Percentiles rank a stretch among this genome's conserved stretches.
Conservation (phyloP, 2,797 vertebrate genomes). For the Crenichthys baileyi region DNA sequence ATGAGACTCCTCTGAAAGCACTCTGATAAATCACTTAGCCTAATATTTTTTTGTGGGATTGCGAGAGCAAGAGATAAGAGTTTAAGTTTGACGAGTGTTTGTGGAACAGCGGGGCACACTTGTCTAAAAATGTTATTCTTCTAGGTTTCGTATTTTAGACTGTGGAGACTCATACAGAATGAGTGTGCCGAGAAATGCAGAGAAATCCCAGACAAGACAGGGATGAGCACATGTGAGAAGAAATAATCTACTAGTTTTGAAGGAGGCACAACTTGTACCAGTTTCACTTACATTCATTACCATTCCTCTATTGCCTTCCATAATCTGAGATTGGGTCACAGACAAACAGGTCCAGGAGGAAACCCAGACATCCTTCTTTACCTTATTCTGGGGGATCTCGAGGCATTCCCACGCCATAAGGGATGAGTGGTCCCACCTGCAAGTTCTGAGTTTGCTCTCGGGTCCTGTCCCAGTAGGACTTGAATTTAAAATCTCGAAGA, state of each 20-base stretch:
- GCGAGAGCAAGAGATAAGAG: constrained; percentile 40
- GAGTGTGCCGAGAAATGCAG: background rate
- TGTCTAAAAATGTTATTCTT: constrained; percentile 36
- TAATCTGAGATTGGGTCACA: background rate
- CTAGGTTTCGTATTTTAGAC: background rate
- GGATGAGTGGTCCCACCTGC: background rate
- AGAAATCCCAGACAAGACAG: background rate
- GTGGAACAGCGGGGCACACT: constrained; percentile 26
- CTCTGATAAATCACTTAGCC: constrained; percentile 61
- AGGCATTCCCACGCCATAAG: background rate
- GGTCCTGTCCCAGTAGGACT: background rate
- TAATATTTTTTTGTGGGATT: constrained; percentile 55
- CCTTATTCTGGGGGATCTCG: background rate
- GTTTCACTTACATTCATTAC: background rate
- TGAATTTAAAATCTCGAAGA: background rate
- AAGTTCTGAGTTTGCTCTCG: no score
- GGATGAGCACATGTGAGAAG: background rate
- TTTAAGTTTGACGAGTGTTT: constrained; percentile 49
- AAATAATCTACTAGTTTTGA: background rate
- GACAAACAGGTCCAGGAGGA: background rate
- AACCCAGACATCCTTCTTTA: background rate
- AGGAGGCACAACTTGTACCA: background rate
- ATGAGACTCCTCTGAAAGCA: constrained; percentile 50
- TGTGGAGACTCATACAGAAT: no score
- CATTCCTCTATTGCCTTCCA: background rate